Evolutionary conservation across 2,888 invertebrate genomes (phyloP).

Genomic region (Halictus ligatus): DNA sequence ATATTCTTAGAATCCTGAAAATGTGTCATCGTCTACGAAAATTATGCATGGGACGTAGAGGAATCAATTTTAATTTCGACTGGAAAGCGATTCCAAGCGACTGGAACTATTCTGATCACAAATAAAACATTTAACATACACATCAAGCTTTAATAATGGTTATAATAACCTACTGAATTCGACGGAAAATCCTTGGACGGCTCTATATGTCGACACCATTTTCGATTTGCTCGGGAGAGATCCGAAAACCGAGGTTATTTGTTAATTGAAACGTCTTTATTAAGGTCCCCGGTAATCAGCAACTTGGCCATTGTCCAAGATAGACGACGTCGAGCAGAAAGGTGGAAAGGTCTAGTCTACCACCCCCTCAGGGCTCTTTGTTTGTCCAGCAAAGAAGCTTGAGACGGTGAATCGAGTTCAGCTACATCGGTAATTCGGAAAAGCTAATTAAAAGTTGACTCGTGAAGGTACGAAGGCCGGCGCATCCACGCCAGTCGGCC

Average conservation of each 20-base stretch:
- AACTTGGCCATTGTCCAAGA: conserved; percentile 78
- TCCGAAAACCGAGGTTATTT: conserved; percentile 44
- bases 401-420: conserved; percentile 74
- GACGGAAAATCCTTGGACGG: not conserved
- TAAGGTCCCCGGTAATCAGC: conserved; percentile 74
- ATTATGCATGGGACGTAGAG: not conserved
- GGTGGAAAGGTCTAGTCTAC: conserved; percentile 49
- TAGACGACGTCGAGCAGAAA: conserved; percentile 53
- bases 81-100: not conserved
- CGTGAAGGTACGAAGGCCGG: conserved; percentile 71
- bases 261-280: conserved; percentile 70
- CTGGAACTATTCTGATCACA: not conserved
- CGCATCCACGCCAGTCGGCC: conserved; percentile 62
- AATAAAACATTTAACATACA: not conserved
- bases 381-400: conserved; percentile 76
- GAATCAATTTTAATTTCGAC: not conserved
- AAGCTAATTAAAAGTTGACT: conserved; percentile 84
- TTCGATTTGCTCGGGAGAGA: not conserved
- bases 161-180: not conserved
- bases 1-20: not conserved
- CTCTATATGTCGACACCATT: not conserved
- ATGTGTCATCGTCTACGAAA: not conserved
- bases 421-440: conserved; percentile 83
- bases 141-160: not conserved
- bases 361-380: conserved; percentile 66